phyloP scores from a whole-genome alignment of 1,140 invertebrate species.

The Aphelenchoides fujianensis region DNA sequence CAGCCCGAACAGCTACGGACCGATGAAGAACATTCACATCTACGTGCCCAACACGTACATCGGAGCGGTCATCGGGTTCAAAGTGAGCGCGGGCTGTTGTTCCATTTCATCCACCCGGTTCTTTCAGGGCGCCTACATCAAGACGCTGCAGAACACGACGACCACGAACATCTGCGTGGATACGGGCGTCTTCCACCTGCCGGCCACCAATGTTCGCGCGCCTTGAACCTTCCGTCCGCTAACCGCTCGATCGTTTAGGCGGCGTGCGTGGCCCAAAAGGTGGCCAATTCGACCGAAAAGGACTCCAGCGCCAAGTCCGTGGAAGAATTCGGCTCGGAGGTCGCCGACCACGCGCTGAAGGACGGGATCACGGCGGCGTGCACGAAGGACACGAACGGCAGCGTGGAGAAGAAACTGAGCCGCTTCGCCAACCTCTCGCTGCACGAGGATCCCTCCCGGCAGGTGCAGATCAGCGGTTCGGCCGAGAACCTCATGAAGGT shows the following conservation, averaged over 20 bases:
- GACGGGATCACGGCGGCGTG: neutral
- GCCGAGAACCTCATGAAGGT: slow-evolving; percentile 15
- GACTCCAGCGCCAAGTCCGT: neutral
- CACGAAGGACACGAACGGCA: neutral
- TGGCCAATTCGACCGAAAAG: neutral
- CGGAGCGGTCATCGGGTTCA: slow-evolving; percentile 32
- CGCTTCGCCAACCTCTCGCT: neutral
- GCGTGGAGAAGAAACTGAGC: neutral
- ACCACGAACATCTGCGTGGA: neutral
- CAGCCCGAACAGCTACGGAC: too few species aligned
- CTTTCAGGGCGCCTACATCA: neutral
- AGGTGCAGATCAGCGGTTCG: neutral
- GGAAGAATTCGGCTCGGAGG: slow-evolving; percentile 1
- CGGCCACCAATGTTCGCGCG: neutral
- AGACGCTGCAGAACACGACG: neutral
- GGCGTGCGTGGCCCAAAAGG: neutral
- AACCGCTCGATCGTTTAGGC: neutral
- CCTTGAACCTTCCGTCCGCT: neutral
- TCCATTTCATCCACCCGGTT: neutral
- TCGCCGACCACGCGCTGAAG: neutral
- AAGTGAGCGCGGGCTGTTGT: slow-evolving; percentile 17
- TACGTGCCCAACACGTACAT: slow-evolving; percentile 33
- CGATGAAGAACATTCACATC: slow-evolving; percentile 23
- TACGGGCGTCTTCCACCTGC: neutral
- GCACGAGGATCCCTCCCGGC: neutral